Conservation (phyloP, 2,888 invertebrate species). For the Lordiphosa andalusiaca region DNA sequence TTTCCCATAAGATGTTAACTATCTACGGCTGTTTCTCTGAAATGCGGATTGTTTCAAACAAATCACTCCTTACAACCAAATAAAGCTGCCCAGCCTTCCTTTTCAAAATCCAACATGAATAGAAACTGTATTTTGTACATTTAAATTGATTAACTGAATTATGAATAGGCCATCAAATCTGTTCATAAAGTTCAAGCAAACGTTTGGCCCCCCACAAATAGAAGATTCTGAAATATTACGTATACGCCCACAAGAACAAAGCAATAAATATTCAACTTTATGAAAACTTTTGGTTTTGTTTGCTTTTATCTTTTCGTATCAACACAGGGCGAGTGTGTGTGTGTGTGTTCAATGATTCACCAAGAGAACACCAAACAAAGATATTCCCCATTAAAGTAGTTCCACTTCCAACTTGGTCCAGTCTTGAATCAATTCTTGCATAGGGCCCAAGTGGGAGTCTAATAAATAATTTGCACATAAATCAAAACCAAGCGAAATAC, state of each 20-base stretch:
- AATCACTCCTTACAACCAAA: too few species aligned
- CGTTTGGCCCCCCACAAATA: conserved; percentile 26
- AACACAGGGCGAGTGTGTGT: conserved; percentile 24
- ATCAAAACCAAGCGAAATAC: conserved; percentile 46
- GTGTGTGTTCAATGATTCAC: conserved; percentile 27
- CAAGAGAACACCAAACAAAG: conserved; percentile 29
- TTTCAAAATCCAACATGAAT: conserved; percentile 9
- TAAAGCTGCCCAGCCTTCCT: background rate
- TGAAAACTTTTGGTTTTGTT: conserved; percentile 47
- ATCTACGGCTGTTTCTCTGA: too few species aligned
- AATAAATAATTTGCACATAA: conserved; percentile 67
- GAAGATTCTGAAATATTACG: conserved; percentile 60
- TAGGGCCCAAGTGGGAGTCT: conserved; percentile 10
- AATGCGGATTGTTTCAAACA: too few species aligned
- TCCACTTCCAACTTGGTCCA: too few species aligned
- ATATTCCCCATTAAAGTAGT: background rate
- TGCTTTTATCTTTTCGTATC: conserved; percentile 59
- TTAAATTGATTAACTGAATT: conserved; percentile 20
- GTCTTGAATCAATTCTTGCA: too few species aligned
- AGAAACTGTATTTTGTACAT: conserved; percentile 1
- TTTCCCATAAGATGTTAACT: too few species aligned
- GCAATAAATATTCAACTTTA: conserved; percentile 55
- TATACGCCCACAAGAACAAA: conserved; percentile 60
- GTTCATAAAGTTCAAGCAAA: conserved; percentile 24
- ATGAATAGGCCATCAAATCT: conserved; percentile 20